A percentile compares a stretch with the other conserved stretches of the same genome.
Evolutionary conservation across 2,113 vertebrate species (phyloP).

Genomic region (Pygoscelis antarcticus): DNA sequence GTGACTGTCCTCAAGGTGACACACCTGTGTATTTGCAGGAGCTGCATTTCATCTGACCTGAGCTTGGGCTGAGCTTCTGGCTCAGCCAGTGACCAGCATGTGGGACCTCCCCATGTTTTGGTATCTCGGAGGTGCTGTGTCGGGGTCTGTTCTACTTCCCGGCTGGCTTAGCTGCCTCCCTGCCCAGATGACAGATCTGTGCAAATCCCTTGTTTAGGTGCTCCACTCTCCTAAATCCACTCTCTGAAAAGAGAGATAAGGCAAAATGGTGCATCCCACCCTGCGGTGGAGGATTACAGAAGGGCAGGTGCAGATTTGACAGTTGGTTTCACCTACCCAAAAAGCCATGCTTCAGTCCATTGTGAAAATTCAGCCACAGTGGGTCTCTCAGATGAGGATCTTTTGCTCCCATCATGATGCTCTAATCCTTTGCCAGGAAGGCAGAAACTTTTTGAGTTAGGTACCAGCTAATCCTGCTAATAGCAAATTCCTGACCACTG

Average conservation of each 20-base stretch:
- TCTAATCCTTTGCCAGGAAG: neutral
- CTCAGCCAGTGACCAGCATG: neutral
- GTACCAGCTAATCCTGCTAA: neutral
- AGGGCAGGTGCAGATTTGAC: neutral
- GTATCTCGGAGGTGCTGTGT: rapidly evolving
- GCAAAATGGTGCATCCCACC: neutral
- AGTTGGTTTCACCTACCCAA: neutral
- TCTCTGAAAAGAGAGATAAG: neutral
- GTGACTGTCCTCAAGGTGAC: neutral
- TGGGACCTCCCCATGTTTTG: rapidly evolving
- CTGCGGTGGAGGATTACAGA: neutral
- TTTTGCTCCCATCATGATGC: neutral
- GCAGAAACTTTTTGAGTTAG: neutral
- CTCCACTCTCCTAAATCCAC: neutral
- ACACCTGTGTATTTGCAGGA: neutral
- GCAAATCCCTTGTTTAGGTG: neutral
- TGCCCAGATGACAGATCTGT: neutral
- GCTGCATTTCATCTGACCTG: neutral
- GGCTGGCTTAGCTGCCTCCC: neutral
- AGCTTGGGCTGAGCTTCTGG: neutral
- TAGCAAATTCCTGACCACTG: neutral
- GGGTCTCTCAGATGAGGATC: neutral
- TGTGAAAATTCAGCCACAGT: neutral
- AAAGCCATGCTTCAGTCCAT: rapidly evolving
- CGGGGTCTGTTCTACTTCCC: neutral